Evolutionary conservation across 23 tunicate genomes (phyloP).

Genomic region (Phallusia fumigata): DNA sequence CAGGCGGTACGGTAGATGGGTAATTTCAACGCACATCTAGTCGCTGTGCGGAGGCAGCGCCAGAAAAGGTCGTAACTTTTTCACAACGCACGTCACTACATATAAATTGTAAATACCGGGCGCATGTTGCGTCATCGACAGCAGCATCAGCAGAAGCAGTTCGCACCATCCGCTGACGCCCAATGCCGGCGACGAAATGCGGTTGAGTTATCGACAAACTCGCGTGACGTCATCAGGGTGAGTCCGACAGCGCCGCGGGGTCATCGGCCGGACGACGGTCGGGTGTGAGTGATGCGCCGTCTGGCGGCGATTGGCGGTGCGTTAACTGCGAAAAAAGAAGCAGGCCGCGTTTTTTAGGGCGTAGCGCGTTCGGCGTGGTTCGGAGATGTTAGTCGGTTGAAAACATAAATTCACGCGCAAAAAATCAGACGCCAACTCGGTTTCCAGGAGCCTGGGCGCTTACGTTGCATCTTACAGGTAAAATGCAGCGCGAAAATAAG

Average conservation of each 20-base stretch:
- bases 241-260: background rate
- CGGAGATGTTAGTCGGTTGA: background rate
- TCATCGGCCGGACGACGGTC: background rate
- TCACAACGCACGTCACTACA: too few species aligned
- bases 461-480: background rate
- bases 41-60: too few species aligned
- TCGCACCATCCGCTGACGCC: too few species aligned
- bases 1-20: too few species aligned
- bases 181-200: too few species aligned
- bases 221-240: slow-evolving; percentile 10
- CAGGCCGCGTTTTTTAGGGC: background rate
- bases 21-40: too few species aligned
- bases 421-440: background rate
- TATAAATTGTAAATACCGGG: too few species aligned
- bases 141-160: too few species aligned
- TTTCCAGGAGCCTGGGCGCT: background rate
- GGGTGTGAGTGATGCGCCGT: background rate
- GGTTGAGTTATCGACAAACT: slow-evolving; percentile 2
- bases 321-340: background rate
- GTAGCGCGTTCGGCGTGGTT: background rate
- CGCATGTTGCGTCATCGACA: too few species aligned
- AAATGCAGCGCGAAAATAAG: background rate
- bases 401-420: background rate
- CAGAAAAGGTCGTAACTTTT: too few species aligned
- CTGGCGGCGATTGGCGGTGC: slow-evolving; percentile 9